Percentiles rank a stretch among this genome's conserved stretches.
These are phyloP conservation scores for Pterophyllum scalare DNA, from an alignment of 2,113 vertebrate species.

Conservation along the genomic window DNA sequence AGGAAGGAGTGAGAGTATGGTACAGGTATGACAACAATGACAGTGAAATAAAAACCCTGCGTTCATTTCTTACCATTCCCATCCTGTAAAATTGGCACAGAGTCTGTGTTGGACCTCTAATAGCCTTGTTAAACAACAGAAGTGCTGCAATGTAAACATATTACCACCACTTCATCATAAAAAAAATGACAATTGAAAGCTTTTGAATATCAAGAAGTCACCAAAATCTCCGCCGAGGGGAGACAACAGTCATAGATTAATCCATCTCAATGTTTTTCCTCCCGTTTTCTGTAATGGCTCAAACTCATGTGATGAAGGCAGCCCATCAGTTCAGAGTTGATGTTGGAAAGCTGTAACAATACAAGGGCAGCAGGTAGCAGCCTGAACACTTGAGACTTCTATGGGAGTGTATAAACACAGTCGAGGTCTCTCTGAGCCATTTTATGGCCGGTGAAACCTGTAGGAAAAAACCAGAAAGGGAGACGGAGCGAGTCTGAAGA, in stretches of 20 bases:
- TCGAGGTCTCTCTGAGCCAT: slow-evolving; percentile 70
- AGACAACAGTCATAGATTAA: slow-evolving; percentile 26
- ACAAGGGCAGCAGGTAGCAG: slow-evolving; percentile 81
- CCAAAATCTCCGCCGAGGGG: slow-evolving; percentile 43
- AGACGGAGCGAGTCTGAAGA: background rate
- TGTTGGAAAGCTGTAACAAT: background rate
- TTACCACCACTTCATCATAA: slow-evolving; percentile 31
- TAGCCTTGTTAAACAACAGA: slow-evolving; percentile 26
- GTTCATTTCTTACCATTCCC: background rate
- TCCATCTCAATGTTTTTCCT: slow-evolving; percentile 18
- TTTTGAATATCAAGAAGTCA: slow-evolving; percentile 67
- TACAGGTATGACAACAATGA: slow-evolving; percentile 26
- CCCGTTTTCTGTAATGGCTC: background rate
- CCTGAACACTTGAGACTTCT: slow-evolving; percentile 86
- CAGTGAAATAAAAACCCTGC: slow-evolving; percentile 18
- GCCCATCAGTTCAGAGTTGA: background rate
- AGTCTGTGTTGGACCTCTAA: slow-evolving; percentile 34
- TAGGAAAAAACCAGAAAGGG: slow-evolving; percentile 16
- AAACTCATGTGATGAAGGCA: slow-evolving; percentile 1
- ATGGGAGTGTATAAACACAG: slow-evolving; percentile 39
- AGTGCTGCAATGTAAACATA: slow-evolving; percentile 59
- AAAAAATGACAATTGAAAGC: slow-evolving; percentile 61
- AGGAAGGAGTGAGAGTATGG: slow-evolving; percentile 1
- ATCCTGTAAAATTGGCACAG: slow-evolving; percentile 49
- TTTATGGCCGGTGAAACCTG: slow-evolving; percentile 97